These are phyloP conservation scores for Ctenoplectra terminalis DNA, from an alignment of 1,140 invertebrate species.

Conservation along the genomic window DNA sequence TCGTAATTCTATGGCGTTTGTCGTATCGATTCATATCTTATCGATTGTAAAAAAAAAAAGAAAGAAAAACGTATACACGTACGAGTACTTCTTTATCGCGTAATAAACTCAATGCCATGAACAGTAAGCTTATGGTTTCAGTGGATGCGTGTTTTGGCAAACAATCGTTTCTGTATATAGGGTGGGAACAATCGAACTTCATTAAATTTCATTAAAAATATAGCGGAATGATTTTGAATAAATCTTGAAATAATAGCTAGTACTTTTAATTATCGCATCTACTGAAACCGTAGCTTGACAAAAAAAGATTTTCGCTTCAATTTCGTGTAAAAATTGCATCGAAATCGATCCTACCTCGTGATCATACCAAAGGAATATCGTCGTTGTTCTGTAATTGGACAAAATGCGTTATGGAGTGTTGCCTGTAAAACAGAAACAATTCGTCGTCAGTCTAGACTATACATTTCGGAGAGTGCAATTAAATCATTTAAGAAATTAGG, in stretches of 20 bases:
- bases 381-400: slow-evolving; percentile 33
- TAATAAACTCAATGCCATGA: neutral
- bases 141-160: too few relatives aligned
- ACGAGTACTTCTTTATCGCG: neutral
- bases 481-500: neutral
- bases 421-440: slow-evolving; percentile 14
- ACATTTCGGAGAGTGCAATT: slow-evolving; percentile 5
- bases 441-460: neutral
- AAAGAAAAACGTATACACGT: neutral
- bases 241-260: too few relatives aligned
- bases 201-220: too few relatives aligned
- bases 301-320: slow-evolving; percentile 19
- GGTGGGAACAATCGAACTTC: too few relatives aligned
- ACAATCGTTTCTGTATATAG: too few relatives aligned
- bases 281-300: too few relatives aligned
- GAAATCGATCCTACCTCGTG: slow-evolving; percentile 59
- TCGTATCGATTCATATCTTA: slow-evolving; percentile 30
- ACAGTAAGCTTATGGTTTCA: too few relatives aligned
- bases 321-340: slow-evolving; percentile 25
- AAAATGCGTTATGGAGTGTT: slow-evolving; percentile 26
- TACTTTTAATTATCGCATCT: too few relatives aligned
- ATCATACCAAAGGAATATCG: slow-evolving; percentile 63
- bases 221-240: too few relatives aligned
- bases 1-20: slow-evolving; percentile 20
- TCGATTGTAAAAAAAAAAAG: neutral